These are phyloP conservation scores for Catagonus wagneri DNA, from an alignment of 2,113 vertebrate species.

Conservation along the genomic window DNA sequence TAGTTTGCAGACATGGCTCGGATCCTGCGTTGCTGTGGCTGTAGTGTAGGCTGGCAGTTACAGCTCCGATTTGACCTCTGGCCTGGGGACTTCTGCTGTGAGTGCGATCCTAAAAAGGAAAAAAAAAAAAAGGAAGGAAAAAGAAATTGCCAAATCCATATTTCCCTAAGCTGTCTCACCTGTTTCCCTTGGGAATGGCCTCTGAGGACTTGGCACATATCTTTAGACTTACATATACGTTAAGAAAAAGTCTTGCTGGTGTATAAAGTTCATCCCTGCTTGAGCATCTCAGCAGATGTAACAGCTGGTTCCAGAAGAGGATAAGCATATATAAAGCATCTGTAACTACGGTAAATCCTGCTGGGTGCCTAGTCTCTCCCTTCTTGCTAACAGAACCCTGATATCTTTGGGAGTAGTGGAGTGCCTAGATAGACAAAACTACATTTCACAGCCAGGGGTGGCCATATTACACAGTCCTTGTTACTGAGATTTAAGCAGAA, in stretches of 20 bases:
- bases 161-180: neutral
- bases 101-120: too few relatives aligned
- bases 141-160: neutral
- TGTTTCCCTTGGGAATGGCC: neutral
- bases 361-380: neutral
- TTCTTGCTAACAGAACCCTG: neutral
- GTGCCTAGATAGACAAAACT: neutral
- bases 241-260: neutral
- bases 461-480: neutral
- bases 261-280: neutral
- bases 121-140: neutral
- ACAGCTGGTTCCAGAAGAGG: neutral
- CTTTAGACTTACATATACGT: neutral
- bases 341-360: neutral
- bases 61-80: too few relatives aligned
- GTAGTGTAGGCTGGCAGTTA: too few relatives aligned
- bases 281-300: neutral
- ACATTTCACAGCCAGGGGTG: neutral
- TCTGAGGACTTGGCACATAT: neutral
- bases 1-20: too few relatives aligned
- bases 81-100: too few relatives aligned
- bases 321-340: neutral
- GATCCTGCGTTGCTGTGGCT: too few relatives aligned
- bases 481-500: neutral
- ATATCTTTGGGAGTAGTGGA: neutral